A percentile compares a stretch with the other conserved stretches of the same genome.
Evolutionary conservation across 2,888 invertebrate genomes (phyloP).

Genomic region (Trachelus stipa): DNA sequence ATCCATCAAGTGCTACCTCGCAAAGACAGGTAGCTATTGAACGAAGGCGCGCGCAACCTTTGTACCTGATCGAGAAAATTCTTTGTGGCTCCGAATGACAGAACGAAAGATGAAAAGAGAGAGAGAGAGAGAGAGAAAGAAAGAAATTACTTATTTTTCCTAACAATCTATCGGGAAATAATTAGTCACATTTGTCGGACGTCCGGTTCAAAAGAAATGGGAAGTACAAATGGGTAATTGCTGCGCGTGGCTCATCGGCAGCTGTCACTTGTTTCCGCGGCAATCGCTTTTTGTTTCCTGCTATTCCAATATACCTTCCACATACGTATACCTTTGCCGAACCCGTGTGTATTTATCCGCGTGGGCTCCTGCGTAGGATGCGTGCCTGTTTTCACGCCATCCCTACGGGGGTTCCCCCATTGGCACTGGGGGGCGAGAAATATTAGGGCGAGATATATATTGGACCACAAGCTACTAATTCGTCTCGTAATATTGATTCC

Average conservation of each 20-base stretch:
- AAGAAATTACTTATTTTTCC: background rate
- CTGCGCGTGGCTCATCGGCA: slow-evolving; percentile 45
- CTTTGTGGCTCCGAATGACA: background rate
- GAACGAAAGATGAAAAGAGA: background rate
- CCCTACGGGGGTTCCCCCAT: slow-evolving; percentile 55
- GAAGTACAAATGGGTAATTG: slow-evolving; percentile 54
- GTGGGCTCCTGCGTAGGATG: slow-evolving; percentile 13
- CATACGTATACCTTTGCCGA: slow-evolving; percentile 2
- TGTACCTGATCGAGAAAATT: background rate
- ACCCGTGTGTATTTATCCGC: background rate
- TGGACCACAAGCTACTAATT: slow-evolving; percentile 61
- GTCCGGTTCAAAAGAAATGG: slow-evolving; percentile 19
- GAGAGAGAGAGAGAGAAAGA: background rate
- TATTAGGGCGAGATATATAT: slow-evolving; percentile 54
- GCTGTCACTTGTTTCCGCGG: slow-evolving; percentile 60
- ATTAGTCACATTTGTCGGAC: slow-evolving; percentile 37
- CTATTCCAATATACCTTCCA: slow-evolving; percentile 21
- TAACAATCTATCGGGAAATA: slow-evolving; percentile 23
- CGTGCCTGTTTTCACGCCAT: slow-evolving; percentile 55
- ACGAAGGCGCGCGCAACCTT: slow-evolving; percentile 7
- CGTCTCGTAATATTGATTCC: slow-evolving; percentile 53
- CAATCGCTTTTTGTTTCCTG: slow-evolving; percentile 49
- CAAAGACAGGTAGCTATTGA: slow-evolving; percentile 8
- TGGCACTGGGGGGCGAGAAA: slow-evolving; percentile 37
- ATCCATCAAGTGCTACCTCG: background rate